Evolutionary conservation across 1,140 invertebrate genomes (phyloP).

Genomic region (Drosophila leontia): DNA sequence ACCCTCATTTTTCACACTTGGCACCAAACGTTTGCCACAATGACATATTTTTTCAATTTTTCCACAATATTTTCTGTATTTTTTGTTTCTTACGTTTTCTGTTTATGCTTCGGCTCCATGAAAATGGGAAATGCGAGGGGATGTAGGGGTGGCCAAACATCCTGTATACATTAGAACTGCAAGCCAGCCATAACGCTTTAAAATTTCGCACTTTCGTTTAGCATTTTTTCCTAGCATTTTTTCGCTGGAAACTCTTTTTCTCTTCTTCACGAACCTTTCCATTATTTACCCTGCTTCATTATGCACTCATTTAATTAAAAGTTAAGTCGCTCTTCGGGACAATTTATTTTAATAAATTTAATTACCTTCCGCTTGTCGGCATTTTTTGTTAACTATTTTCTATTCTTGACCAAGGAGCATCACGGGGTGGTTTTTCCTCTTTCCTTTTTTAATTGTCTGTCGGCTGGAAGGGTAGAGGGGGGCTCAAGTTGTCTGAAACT

Average conservation of each 20-base stretch:
- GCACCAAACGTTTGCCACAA: slow-evolving; percentile 30
- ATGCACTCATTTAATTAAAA: slow-evolving; percentile 66
- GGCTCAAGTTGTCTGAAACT: slow-evolving; percentile 55
- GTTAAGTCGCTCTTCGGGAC: slow-evolving; percentile 57
- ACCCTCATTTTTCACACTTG: slow-evolving; percentile 25
- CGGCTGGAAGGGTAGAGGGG: slow-evolving; percentile 11
- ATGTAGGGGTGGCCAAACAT: slow-evolving; percentile 1
- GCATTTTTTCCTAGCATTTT: slow-evolving; percentile 9
- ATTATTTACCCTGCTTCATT: slow-evolving; percentile 48
- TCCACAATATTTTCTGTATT: slow-evolving; percentile 22
- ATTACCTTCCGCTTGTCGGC: slow-evolving; percentile 41
- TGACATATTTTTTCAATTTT: slow-evolving; percentile 48
- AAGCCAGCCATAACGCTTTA: slow-evolving; percentile 45
- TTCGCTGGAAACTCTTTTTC: not conserved
- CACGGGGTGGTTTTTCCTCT: not conserved
- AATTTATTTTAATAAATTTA: slow-evolving; percentile 82
- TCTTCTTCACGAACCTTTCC: not conserved
- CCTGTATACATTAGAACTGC: slow-evolving; percentile 38
- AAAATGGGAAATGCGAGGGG: slow-evolving; percentile 7
- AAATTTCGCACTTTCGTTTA: slow-evolving; percentile 26
- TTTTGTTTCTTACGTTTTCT: slow-evolving; percentile 43
- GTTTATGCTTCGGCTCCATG: slow-evolving; percentile 55
- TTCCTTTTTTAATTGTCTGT: slow-evolving; percentile 66
- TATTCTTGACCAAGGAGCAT: slow-evolving; percentile 36
- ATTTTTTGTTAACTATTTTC: slow-evolving; percentile 39